Base-by-base conservation (phyloP, 2,888 invertebrate genomes). In the Coecobrya sp. region DNA sequence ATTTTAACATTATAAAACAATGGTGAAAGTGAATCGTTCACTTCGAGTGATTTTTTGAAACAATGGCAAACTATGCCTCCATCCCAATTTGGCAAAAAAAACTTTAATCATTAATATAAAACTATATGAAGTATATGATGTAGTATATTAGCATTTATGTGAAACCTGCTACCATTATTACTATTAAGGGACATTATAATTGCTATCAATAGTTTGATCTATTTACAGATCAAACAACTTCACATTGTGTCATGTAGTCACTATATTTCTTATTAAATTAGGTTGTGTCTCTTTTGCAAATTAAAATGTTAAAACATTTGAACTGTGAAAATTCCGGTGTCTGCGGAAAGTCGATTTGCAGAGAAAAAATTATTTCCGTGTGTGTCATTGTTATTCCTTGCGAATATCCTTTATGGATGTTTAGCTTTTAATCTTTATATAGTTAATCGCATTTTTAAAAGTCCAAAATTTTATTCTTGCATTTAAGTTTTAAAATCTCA, bases 401-500 rank as follows among this genome's bases (percentile, higher is more conserved):
- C 2, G 7, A 4, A 36, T 36, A 36, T 36, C 36, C 36, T 36
- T 36, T 36, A 2, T 36, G 36, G 36, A 36, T 36, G 36, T 22
- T 30, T 70, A n/a, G n/a, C 7, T 36, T 70, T 30, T 62, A 25
- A 25, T 7, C 13, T 49, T 73, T 36, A 16, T 25, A 13, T 79
- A 27, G 25, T 79, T 22, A 81, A 81, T 19, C 36, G 59, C 59
- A 59, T 81, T 81, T 81, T 81, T 81, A 68, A 84, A 36, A 70
- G 10, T 36, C 25, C 5, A 65, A 30, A 65, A 27, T 85, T 85
- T 85, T 68, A 68, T 65, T 65, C 22, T 81, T 85, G 85, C 65
- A 85, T 85, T 85, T 85, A 68, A 85, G 65, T 85, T 85, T 85
- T 65, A 30, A 81, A 81, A 81, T 81, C 81, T 81, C 81, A 81